phyloP scores from a whole-genome alignment of 2,797 vertebrate genomes.

The Octomys mimax region DNA sequence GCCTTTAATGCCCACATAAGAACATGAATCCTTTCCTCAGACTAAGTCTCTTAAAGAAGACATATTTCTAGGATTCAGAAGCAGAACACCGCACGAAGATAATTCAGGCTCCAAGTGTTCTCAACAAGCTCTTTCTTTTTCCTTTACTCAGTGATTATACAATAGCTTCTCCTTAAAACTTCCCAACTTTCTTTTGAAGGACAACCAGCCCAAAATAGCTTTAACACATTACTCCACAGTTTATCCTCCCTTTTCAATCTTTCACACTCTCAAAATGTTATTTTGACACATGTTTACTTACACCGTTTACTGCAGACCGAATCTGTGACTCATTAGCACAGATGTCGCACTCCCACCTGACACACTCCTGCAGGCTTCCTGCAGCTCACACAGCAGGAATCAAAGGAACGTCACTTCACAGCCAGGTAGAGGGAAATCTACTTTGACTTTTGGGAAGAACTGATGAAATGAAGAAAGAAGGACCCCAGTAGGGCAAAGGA shows the following conservation, averaged over 20 bases:
- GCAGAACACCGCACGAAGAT: not conserved
- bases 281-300: constrained; percentile 57
- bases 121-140: constrained; percentile 26
- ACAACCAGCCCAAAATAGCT: constrained; percentile 72
- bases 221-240: constrained; percentile 72
- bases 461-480: not conserved
- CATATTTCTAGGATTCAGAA: constrained; percentile 13
- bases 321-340: constrained; percentile 73
- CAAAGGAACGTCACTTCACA: constrained; percentile 35
- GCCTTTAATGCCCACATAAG: not conserved
- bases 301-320: constrained; percentile 67
- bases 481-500: not conserved
- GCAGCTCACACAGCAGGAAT: not conserved
- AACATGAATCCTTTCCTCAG: not conserved
- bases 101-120: not conserved
- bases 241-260: constrained; percentile 74
- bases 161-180: constrained; percentile 66
- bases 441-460: constrained; percentile 24
- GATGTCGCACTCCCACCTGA: constrained; percentile 34
- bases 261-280: constrained; percentile 76
- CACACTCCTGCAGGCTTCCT: constrained; percentile 20
- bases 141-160: not conserved
- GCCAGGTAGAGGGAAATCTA: constrained; percentile 39
- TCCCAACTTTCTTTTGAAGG: constrained; percentile 78
- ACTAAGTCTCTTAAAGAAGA: constrained; percentile 44